Percentiles rank a stretch among this genome's conserved stretches.
Evolutionary conservation across 2,113 vertebrate genomes (phyloP).

Genomic region (Ardeotis arabs): DNA sequence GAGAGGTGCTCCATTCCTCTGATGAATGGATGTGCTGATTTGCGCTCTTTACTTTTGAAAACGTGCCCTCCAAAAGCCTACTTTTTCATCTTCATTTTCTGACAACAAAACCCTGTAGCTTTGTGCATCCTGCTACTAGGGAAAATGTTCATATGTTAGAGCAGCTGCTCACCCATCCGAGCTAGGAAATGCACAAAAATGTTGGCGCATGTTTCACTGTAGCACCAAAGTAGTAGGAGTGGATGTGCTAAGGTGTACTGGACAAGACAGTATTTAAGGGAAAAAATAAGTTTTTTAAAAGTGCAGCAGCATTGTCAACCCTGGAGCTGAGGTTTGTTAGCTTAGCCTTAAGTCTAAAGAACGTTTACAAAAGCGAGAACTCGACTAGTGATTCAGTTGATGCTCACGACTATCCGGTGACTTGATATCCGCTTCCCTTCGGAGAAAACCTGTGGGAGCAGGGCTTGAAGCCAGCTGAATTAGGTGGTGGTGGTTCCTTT

Average conservation of each 20-base stretch:
- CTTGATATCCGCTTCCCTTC: not conserved
- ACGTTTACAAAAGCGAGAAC: not conserved
- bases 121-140: rapidly evolving
- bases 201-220: not conserved
- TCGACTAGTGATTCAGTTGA: not conserved
- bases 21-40: too few species aligned
- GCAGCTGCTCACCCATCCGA: rapidly evolving
- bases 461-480: not conserved
- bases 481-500: not conserved
- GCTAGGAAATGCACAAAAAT: not conserved
- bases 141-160: not conserved
- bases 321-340: not conserved
- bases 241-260: not conserved
- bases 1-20: too few species aligned
- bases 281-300: not conserved
- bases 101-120: not conserved
- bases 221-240: not conserved
- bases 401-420: not conserved
- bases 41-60: too few species aligned
- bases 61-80: too few species aligned
- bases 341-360: not conserved
- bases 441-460: not conserved
- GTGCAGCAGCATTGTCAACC: not conserved
- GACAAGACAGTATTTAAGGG: not conserved
- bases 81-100: not conserved